phyloP scores from a whole-genome alignment of 2,113 vertebrate species.

The Brachyistius frenatus region DNA sequence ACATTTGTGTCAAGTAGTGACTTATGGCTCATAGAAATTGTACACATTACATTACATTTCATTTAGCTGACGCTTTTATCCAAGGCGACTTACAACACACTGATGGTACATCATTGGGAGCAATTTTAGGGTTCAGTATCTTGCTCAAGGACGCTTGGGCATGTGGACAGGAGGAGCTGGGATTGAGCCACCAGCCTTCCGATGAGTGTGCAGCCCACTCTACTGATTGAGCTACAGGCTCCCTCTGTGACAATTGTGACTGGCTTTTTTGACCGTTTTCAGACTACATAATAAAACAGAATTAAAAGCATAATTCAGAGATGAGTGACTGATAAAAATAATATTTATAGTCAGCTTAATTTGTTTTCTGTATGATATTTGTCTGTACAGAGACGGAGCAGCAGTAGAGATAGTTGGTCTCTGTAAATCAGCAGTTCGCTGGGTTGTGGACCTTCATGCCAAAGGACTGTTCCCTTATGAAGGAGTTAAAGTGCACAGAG shows the following conservation, averaged over 20 bases:
- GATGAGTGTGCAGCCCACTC: too few relatives aligned
- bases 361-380: neutral
- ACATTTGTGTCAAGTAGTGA: neutral
- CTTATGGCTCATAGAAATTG: neutral
- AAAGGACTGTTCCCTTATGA: conserved; percentile 90
- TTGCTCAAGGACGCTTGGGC: too few relatives aligned
- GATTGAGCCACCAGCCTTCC: too few relatives aligned
- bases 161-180: too few relatives aligned
- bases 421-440: conserved; percentile 91
- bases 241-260: neutral
- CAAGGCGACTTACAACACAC: too few relatives aligned
- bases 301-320: neutral
- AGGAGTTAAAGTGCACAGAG: conserved; percentile 86
- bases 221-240: too few relatives aligned
- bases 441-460: conserved; percentile 89
- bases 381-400: conserved; percentile 90
- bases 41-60: too few relatives aligned
- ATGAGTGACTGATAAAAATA: too few relatives aligned
- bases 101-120: too few relatives aligned
- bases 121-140: too few relatives aligned
- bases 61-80: too few relatives aligned
- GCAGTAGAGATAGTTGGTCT: conserved; percentile 97
- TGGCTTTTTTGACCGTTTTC: neutral
- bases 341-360: neutral
- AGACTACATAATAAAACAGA: neutral